A percentile compares a stretch with the other conserved stretches of the same genome.
Evolutionary conservation across 2,113 vertebrate genomes (phyloP).

Genomic region (Mixornis gularis): DNA sequence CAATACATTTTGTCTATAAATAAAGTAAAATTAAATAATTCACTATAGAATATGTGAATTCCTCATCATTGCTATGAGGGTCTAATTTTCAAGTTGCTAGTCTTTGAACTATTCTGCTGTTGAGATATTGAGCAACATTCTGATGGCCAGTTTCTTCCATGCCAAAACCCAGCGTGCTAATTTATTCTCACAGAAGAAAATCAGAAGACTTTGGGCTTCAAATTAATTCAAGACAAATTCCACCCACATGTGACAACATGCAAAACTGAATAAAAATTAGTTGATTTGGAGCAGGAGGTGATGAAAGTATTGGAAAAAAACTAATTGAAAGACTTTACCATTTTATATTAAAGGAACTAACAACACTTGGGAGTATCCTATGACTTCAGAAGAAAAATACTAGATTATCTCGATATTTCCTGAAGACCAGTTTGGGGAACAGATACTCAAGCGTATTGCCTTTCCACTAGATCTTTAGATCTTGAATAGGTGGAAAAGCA

Average conservation of each 20-base stretch:
- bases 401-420: accelerated
- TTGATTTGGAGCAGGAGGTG: neutral
- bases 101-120: neutral
- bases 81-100: neutral
- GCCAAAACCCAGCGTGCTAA: neutral
- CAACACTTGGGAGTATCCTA: neutral
- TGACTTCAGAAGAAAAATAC: neutral
- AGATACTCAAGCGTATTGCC: neutral
- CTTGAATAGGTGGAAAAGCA: neutral
- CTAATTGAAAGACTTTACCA: neutral
- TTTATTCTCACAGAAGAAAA: neutral
- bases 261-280: neutral
- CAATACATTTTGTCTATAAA: neutral
- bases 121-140: neutral
- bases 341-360: neutral
- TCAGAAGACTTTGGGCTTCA: neutral
- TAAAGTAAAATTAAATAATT: neutral
- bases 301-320: neutral
- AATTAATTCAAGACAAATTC: neutral
- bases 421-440: neutral
- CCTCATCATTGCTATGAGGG: neutral
- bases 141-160: neutral
- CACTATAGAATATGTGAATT: neutral
- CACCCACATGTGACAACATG: neutral
- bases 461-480: neutral